Evolutionary conservation across 2,113 vertebrate species (phyloP), one percentile per base, ranked within the genome.

Genomic region (Cyprinodon tularosa): DNA sequence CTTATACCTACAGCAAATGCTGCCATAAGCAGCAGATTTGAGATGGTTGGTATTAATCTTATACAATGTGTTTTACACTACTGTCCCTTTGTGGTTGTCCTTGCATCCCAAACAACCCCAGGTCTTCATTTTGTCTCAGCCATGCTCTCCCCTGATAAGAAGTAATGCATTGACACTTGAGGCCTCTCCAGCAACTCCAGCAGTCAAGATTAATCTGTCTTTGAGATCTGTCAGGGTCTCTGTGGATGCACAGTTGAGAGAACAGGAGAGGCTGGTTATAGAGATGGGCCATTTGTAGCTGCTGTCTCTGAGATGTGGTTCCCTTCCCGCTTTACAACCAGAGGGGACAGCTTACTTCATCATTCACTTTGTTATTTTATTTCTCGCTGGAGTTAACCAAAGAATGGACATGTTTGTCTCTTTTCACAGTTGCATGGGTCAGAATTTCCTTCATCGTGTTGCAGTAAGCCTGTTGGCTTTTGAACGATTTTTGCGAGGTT

Each of bases 301-400:
- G 83, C 73, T 77, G 76, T 91, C 87, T 87, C 72, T 29, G 80
- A 77, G 85, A 77, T 66, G 74, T 72, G 82, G 47, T 84, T 85
- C 84, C 76, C 73, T 77, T 80, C 84, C 81, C 76, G 13, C 81
- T 75, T 42, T 67, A 71, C 85, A 81, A 88, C 89, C 87, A 47
- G 77, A 72, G 82, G 90, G 83, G 88, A 92, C 92, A 88, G 90
- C 83, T 88, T 83, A 80, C 86, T 87, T 75, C 72, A 89, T 93
- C 89, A 89, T 78, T 88, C 80, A 77, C 53, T 86, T 89, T 91
- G 91, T 88, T 89, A 86, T 87, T 91, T 89, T 72, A 77, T 91
- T 81, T 90, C 77, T 86, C 77, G 75, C 84, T 40, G 66, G 73
- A 84, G 83, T 76, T 72, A 76, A 87, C 84, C 71, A 29, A 80